Evolutionary conservation across 2,888 invertebrate species (phyloP).

Genomic region (Choristoneura rosaceana): DNA sequence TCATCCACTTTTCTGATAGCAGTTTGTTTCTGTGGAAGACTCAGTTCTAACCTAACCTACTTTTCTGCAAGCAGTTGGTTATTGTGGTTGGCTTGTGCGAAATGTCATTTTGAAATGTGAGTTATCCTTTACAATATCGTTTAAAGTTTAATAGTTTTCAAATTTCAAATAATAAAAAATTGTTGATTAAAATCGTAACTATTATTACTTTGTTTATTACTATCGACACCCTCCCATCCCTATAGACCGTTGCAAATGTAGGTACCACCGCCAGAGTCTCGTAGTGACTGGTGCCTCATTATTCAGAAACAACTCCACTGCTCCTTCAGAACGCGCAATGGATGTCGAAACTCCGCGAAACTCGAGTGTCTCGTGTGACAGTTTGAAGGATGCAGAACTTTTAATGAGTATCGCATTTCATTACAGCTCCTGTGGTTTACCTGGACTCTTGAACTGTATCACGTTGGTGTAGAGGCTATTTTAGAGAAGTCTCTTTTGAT

Average conservation of each 20-base stretch:
- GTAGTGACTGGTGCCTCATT: slow-evolving; percentile 12
- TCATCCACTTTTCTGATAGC: no score
- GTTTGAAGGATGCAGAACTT: slow-evolving; percentile 51
- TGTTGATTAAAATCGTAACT: background rate
- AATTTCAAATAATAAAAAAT: background rate
- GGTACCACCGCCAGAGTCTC: background rate
- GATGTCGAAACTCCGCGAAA: slow-evolving; percentile 45
- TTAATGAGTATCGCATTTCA: slow-evolving; percentile 60
- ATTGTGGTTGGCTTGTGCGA: no score
- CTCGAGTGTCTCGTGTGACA: slow-evolving; percentile 38
- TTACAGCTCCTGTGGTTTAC: slow-evolving; percentile 42
- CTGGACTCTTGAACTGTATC: background rate
- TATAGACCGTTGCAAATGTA: background rate
- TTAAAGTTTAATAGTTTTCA: no score
- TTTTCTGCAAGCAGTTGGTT: no score
- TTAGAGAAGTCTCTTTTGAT: slow-evolving; percentile 9
- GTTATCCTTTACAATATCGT: no score
- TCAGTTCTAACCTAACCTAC: no score
- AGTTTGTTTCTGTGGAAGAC: no score
- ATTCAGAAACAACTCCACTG: background rate
- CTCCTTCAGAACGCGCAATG: slow-evolving; percentile 45
- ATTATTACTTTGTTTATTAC: background rate
- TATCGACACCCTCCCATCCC: slow-evolving; percentile 2
- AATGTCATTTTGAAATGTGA: no score
- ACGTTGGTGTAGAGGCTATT: slow-evolving; percentile 7